A percentile compares a stretch with the other conserved stretches of the same genome.
These are phyloP conservation scores for Oscarella lobularis DNA, from an alignment of 37 sponge, comb jelly and placozoan species.

Conservation along the genomic window DNA sequence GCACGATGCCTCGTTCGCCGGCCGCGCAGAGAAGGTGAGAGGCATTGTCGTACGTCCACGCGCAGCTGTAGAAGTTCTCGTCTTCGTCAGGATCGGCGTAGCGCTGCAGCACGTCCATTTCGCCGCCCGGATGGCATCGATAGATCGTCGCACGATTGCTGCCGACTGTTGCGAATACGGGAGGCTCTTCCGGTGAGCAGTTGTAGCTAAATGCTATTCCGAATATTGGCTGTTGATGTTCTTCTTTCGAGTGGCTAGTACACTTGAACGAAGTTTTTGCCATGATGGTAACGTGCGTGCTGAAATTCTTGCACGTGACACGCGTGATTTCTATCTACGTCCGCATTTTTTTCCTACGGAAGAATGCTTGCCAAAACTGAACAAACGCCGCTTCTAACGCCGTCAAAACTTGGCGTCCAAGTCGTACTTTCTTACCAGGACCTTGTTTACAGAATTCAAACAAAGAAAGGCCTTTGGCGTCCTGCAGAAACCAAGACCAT, in stretches of 20 bases:
- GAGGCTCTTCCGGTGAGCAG: slow-evolving; percentile 25
- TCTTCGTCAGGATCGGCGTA: slow-evolving; percentile 76
- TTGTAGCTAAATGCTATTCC: slow-evolving; percentile 83
- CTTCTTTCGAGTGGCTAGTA: slow-evolving; percentile 34
- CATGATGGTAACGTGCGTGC: too few species aligned
- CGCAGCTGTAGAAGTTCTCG: slow-evolving; percentile 75
- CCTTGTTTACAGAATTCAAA: too few species aligned
- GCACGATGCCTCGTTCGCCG: slow-evolving; percentile 74
- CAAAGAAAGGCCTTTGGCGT: too few species aligned
- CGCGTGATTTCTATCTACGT: too few species aligned
- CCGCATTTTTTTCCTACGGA: too few species aligned
- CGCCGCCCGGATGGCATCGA: slow-evolving; percentile 40
- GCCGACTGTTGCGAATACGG: slow-evolving; percentile 84
- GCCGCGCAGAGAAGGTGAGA: slow-evolving; percentile 50
- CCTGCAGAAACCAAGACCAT: too few species aligned
- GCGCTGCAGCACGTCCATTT: slow-evolving; percentile 38
- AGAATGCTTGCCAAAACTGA: too few species aligned
- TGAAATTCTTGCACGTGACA: too few species aligned
- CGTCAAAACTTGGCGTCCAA: too few species aligned
- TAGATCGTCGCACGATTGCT: slow-evolving; percentile 68
- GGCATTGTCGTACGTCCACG: slow-evolving; percentile 47
- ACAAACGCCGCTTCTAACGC: too few species aligned
- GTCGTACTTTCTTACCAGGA: too few species aligned
- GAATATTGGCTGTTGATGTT: slow-evolving; percentile 68
- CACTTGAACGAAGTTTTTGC: slow-evolving; percentile 19